Evolutionary conservation across 2,797 vertebrate species (phyloP), one percentile per base, ranked within the genome.

Genomic region (Miopithecus talapoin): DNA sequence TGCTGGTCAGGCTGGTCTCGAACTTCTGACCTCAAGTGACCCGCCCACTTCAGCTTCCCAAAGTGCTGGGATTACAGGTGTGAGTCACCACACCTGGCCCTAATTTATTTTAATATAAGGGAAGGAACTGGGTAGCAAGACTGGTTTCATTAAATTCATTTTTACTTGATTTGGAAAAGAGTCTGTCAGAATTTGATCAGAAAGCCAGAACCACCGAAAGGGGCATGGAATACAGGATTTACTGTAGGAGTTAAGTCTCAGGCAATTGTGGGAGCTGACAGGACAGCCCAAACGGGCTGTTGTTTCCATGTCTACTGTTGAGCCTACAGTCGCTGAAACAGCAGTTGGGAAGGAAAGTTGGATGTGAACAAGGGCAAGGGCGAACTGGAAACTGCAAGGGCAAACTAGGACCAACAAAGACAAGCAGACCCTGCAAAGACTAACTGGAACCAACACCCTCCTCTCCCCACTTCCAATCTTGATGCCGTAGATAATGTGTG

Each of bases 131-230:
- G 68, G 8, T 78, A 59, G 39, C 39, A 70, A 50, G 10, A n/a
- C 30, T 80, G 53, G 55, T 68, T 68, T 83, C n/a, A 61, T 64
- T 72, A 5, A 43, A 36, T 91, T 84, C 36, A 79, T 61, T 70
- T 94, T 76, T 57, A 70, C 68, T 59, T 68, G 30, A 50, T 89
- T 89, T 94, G 53, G 55, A 75, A 75, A 55, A 39, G 26, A 55
- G 19, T 53, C 21, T 92, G 30, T 84, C 53, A 76, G 39, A 33
- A 13, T 84, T 86, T 48, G 43, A 64, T 59, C 57, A 97, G 91
- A 91, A 79, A 91, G 79, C 33, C 70, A 55, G 78, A 85, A 76
- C 43, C 19, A 75, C 59, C 14, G 43, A 4, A 43, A 11, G 19
- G 28, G 22, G 1, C 50, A 7, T 70, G 28, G 39, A 91, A 72